Base-by-base conservation (phyloP, 2,888 invertebrate species). In the Nemurella pictetii region DNA sequence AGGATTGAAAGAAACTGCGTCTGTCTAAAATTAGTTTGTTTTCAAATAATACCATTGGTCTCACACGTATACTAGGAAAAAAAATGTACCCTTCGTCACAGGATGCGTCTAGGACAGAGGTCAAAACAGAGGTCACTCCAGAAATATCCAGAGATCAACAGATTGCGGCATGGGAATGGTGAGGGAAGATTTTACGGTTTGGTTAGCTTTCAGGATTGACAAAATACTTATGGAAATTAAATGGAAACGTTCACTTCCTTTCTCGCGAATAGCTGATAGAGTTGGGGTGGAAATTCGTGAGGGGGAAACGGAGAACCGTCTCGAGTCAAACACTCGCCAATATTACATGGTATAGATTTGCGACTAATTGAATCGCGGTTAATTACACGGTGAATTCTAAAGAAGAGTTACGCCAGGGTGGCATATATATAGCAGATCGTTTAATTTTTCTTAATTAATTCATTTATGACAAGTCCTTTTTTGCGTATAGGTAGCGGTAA, bases 1-100 rank as follows among this genome's bases (percentile, higher is more conserved):
- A n/a, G 9, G 0, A 20, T 25, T 75, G 75, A 12, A 29, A 78
- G 78, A 7, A 55, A 55, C 55, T 55, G 20, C 55, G 9, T 55
- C 78, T 78, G 9, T 55, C 78, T 78, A 78, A 78, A 78, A 78
- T 78, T 78, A 78, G 78, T 28, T 55, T 20, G 55, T n/a, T 78
- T 78, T 78, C 78, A 78, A 78, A 78, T 78, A 78, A 26, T 26
- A 27, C 28, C 26, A 75, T 26, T 75, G 27, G 28, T 28, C 75
- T 27, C 75, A 27, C 12, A n/a, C 9, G 15, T 15, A n/a, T 30
- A 30, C 78, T 20, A 55, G 28, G 30, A 29, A 78, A 75, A 78
- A 78, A 78, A 78, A 78, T 12, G 7, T 15, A 28, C 78, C 78
- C 78, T 78, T 78, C 78, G 5, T 30, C 75, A 78, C 78, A 78